A percentile compares a stretch with the other conserved stretches of the same genome.
Evolutionary conservation across 2,113 vertebrate genomes (phyloP).

Genomic region (Melospiza melodia): DNA sequence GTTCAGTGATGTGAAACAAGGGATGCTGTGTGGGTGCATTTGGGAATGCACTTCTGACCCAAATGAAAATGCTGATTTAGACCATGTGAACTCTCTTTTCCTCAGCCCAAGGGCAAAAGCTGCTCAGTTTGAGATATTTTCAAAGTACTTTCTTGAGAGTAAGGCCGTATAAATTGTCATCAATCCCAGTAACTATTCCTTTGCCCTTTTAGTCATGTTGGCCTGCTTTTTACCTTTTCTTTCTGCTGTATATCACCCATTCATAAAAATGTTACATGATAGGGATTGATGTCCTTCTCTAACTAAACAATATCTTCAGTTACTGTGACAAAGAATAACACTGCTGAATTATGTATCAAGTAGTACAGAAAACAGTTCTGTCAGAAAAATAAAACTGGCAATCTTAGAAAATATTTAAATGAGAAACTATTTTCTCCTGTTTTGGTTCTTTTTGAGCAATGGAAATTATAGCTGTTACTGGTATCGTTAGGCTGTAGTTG

Average conservation of each 20-base stretch:
- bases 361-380: not conserved
- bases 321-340: not conserved
- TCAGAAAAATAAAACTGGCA: not conserved
- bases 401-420: not conserved
- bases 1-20: fast-evolving
- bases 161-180: not conserved
- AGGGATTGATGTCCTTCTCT: not conserved
- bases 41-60: not conserved
- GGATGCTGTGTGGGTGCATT: not conserved
- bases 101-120: not conserved
- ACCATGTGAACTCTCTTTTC: not conserved
- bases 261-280: not conserved
- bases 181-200: not conserved
- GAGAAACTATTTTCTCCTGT: not conserved
- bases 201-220: not conserved
- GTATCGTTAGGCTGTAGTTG: not conserved
- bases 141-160: not conserved
- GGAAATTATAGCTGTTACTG: not conserved
- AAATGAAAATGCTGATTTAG: not conserved
- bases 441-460: not conserved
- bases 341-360: not conserved
- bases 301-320: not conserved
- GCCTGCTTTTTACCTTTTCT: not conserved
- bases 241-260: not conserved
- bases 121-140: not conserved